A percentile compares a stretch with the other conserved stretches of the same genome.
phyloP scores from a whole-genome alignment of 2,797 vertebrate genomes.

The Simalia tracyae region DNA sequence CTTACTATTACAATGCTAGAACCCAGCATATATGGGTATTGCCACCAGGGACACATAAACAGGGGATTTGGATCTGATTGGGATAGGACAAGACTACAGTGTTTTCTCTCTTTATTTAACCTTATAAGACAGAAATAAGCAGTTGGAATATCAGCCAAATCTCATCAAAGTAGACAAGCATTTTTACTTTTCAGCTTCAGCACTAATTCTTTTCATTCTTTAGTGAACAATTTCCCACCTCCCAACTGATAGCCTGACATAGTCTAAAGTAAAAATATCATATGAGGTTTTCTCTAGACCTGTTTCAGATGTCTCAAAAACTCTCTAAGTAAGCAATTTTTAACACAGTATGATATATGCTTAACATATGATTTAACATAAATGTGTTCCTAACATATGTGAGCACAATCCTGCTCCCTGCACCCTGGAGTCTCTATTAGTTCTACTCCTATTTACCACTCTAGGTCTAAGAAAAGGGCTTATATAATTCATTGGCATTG shows the following conservation, averaged over 20 bases:
- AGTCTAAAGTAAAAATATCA: background rate
- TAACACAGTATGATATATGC: background rate
- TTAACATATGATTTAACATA: background rate
- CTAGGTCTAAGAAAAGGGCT: background rate
- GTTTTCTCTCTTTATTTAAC: background rate
- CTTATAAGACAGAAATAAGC: background rate
- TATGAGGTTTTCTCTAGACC: background rate
- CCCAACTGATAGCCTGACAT: background rate
- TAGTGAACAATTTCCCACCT: background rate
- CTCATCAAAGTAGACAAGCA: background rate
- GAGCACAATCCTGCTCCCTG: background rate
- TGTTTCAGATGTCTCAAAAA: background rate
- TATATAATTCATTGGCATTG: background rate
- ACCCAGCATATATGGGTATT: background rate
- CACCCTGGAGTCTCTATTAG: background rate
- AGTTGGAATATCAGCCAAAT: background rate
- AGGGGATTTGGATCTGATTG: background rate
- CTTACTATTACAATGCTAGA: background rate
- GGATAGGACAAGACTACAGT: background rate
- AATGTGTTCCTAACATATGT: background rate
- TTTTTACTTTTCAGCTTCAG: background rate
- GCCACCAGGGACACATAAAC: background rate
- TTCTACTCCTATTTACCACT: background rate
- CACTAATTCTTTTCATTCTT: too few species aligned
- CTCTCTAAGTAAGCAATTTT: background rate